Percentiles rank a stretch among this genome's conserved stretches.
phyloP scores from a whole-genome alignment of 1,140 invertebrate genomes.

The Amyelois transitella region DNA sequence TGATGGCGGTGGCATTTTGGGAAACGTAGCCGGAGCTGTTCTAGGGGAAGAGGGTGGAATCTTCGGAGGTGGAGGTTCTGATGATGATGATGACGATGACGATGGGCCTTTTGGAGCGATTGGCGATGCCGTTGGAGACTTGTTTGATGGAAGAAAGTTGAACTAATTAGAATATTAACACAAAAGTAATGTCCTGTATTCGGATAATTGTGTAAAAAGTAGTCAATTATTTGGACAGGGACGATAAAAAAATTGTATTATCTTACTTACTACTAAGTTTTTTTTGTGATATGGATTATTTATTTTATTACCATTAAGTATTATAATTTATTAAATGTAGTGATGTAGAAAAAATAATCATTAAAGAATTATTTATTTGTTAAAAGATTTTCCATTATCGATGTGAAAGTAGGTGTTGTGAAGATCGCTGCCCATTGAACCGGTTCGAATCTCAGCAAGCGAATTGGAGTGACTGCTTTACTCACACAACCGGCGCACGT shows the following conservation, averaged over 20 bases:
- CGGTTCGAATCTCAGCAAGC: slow-evolving; percentile 45
- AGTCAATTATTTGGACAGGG: no score
- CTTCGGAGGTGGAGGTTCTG: slow-evolving; percentile 38
- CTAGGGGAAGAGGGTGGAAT: slow-evolving; percentile 36
- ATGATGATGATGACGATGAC: slow-evolving; percentile 29
- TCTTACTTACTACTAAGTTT: no score
- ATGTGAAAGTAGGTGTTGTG: neutral
- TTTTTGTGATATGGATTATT: neutral
- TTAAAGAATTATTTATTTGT: slow-evolving; percentile 2
- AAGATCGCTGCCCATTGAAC: slow-evolving; percentile 28
- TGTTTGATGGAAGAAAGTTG: slow-evolving; percentile 38
- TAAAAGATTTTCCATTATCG: slow-evolving; percentile 16
- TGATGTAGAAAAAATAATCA: neutral
- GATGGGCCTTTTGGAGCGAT: slow-evolving; percentile 47
- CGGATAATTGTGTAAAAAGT: no score
- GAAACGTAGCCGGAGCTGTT: slow-evolving; percentile 5
- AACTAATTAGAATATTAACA: slow-evolving; percentile 1
- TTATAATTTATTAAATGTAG: neutral
- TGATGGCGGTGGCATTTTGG: slow-evolving; percentile 15
- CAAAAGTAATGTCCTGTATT: neutral
- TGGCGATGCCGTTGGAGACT: slow-evolving; percentile 49
- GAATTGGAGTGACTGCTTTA: slow-evolving; percentile 46
- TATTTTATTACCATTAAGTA: slow-evolving; percentile 1
- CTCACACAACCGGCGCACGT: slow-evolving; percentile 35
- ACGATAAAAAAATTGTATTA: no score